Evolutionary conservation across 1,140 invertebrate species (phyloP), one percentile per base, ranked within the genome.

Genomic region (Ladona fulva): DNA sequence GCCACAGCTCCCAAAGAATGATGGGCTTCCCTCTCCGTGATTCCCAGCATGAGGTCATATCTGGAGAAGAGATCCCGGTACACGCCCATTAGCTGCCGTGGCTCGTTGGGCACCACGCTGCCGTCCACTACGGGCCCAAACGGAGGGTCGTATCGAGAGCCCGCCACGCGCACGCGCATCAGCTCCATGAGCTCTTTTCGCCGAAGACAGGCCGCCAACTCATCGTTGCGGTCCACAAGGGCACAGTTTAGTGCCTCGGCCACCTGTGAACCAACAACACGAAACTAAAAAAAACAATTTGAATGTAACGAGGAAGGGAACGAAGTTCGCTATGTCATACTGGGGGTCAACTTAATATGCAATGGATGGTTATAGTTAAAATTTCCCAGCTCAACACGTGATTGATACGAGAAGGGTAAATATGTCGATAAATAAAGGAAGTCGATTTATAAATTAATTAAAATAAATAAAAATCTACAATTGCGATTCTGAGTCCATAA

Each of bases 41-140:
- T 90, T 25, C 97, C 97, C 81, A 95, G 93, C 86, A 98, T 87
- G 74, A 98, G 86, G 82, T 96, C 95, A 82, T 94, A 96, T 80
- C 93, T 94, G 84, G 59, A 91, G 81, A 94, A 90, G 75, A 91
- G 85, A 82, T 92, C 89, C n/a, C 87, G 87, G 82, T 91, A 92
- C 77, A 90, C 86, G 75, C 87, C 88, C 92, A 94, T 94, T 76
- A 91, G 88, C 80, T 90, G 88, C 25, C 88, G 85, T 11, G 93
- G 93, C 82, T 94, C 91, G 81, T 91, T 92, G 10, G 93, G 92
- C 81, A 96, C 91, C 75, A 96, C 92, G 19, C 91, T 90, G 24
- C 92, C 92, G 83, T 97, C 94, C 44, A 97, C 90, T 74, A 93
- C 90, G 73, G 92, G 95, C 25, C 94, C 95, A 81, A 94, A 90